Evolutionary conservation across 1,140 invertebrate species (phyloP), one percentile per base, ranked within the genome.

Genomic region (Atta cephalotes): DNA sequence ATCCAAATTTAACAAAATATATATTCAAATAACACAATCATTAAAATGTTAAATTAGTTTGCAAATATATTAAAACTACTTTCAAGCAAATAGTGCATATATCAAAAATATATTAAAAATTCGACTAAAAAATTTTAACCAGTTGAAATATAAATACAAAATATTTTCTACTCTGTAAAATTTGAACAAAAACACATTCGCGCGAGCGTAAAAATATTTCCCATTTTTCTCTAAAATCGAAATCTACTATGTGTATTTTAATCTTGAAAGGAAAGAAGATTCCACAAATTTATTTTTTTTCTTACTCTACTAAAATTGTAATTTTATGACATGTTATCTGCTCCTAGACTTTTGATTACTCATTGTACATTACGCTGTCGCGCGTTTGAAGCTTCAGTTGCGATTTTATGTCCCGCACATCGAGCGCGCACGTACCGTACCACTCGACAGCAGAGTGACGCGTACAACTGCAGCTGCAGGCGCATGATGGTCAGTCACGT

Each of bases 271-370:
- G 49, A 45, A 70, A 45, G 3, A 68, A 14, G 4, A 45, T 39
- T 45, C 3, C 7, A 18, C 25, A 4, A n/a, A 3, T 79, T 66
- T 35, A 18, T n/a, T 18, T 28, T 28, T 31, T 31, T 31, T 18
- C 49, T 14, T 6, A 39, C 7, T 60, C 21, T 25, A 16, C n/a
- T 2, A 39, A 25, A 58, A 62, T 45, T 10, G 21, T 21, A 45
- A n/a, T 21, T 58, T 31, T 21, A 35, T 39, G 39, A 45, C 35
- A 3, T 3, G 49, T 60, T 60, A 45, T 16, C 7, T 63, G 25
- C 18, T 3, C 2, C 28, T 31, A 35, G 80, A 74, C 87, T 92
- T 92, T 92, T 92, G 87, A 92, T 92, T 92, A 91, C 74, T 93
- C 91, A 92, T 91, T 90, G 85, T 65, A 31, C 35, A 68, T 82